phyloP scores from a whole-genome alignment of 2,888 invertebrate species.

The Mechanitis mazaeus region DNA sequence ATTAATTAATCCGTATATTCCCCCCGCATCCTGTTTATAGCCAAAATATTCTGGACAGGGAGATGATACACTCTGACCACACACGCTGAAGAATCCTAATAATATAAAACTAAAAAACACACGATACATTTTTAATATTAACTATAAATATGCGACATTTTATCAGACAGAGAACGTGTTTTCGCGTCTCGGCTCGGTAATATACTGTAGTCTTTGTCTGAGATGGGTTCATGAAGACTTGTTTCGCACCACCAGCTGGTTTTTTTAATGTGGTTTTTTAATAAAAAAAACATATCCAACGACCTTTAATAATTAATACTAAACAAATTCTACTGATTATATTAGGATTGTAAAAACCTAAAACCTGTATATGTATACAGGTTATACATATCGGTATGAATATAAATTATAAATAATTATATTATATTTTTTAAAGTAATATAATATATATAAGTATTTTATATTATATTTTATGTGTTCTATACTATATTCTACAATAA shows the following conservation, averaged over 20 bases:
- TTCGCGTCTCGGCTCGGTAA: conserved; percentile 35
- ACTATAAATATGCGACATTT: conserved; percentile 19
- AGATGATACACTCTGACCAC: conserved; percentile 43
- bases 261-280: conserved; percentile 3
- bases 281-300: neutral
- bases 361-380: no score
- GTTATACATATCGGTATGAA: no score
- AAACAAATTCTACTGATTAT: no score
- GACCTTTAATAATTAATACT: conserved; percentile 2
- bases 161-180: conserved; percentile 34
- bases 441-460: no score
- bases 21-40: conserved; percentile 44
- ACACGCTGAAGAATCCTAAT: conserved; percentile 38
- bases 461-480: no score
- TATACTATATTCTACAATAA: no score
- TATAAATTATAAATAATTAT: no score
- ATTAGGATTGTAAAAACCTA: no score
- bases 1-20: conserved; percentile 46
- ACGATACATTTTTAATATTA: conserved; percentile 31
- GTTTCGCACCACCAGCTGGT: conserved; percentile 3
- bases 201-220: conserved; percentile 36
- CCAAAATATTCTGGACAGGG: conserved; percentile 57
- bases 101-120: conserved; percentile 36
- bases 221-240: conserved; percentile 12
- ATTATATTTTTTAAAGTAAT: no score